Percentiles rank a stretch among this genome's conserved stretches.
These are phyloP conservation scores for Cyrtonyx montezumae DNA, from an alignment of 2,113 vertebrate genomes.

Conservation along the genomic window DNA sequence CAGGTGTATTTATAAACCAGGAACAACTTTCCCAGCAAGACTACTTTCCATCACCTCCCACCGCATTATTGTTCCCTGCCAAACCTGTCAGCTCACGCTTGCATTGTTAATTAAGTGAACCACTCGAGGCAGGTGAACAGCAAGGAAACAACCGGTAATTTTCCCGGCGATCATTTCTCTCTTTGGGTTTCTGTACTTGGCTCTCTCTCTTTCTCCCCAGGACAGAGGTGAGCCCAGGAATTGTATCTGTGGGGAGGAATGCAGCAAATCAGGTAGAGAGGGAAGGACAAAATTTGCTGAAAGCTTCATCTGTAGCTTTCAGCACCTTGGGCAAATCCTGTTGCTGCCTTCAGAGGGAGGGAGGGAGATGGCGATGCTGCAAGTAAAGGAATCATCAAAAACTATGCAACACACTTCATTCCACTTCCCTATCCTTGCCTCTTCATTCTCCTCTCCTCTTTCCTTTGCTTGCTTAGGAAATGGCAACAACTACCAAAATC, in stretches of 20 bases:
- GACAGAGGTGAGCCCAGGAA: background rate
- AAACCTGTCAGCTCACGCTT: background rate
- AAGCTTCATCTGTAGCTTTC: background rate
- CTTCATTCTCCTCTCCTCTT: background rate
- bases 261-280: background rate
- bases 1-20: slow-evolving; percentile 59
- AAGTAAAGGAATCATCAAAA: background rate
- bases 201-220: background rate
- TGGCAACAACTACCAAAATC: slow-evolving; percentile 8
- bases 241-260: background rate
- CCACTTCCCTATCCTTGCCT: background rate
- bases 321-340: background rate
- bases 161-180: background rate
- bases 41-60: slow-evolving; percentile 29
- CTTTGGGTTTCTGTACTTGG: background rate
- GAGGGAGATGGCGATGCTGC: background rate
- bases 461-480: background rate
- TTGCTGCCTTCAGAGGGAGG: background rate
- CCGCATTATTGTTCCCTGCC: slow-evolving; percentile 21
- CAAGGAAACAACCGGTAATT: background rate
- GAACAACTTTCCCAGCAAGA: slow-evolving; percentile 35
- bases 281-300: background rate
- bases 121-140: background rate
- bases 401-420: background rate
- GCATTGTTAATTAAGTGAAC: slow-evolving; percentile 41